phyloP scores from a whole-genome alignment of 1,140 invertebrate species.

The Bombus pascuorum region DNA sequence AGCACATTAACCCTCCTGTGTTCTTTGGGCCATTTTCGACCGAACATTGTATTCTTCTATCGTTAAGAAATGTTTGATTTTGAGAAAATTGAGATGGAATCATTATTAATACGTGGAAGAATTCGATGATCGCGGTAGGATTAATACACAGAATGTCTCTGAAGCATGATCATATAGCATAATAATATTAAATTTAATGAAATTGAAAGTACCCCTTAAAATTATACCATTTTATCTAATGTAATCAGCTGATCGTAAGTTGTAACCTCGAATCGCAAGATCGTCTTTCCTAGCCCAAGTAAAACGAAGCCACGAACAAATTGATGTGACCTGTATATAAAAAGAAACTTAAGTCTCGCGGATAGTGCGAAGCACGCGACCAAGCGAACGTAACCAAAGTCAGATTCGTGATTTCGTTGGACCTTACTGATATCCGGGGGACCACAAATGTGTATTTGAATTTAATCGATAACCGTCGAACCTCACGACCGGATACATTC shows the following conservation, averaged over 20 bases:
- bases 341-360: not conserved
- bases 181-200: no score
- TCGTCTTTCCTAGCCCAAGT: not conserved
- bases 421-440: slow-evolving; percentile 60
- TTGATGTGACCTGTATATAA: not conserved
- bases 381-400: slow-evolving; percentile 54
- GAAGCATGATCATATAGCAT: no score
- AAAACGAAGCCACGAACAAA: not conserved
- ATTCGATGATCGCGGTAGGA: no score
- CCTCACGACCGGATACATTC: slow-evolving; percentile 34
- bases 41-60: no score
- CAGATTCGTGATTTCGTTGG: slow-evolving; percentile 58
- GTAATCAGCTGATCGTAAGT: not conserved
- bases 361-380: slow-evolving; percentile 51
- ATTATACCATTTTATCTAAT: no score
- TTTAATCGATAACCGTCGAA: slow-evolving; percentile 42
- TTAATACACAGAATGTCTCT: no score
- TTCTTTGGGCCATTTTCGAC: no score
- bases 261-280: not conserved
- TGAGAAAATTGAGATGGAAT: no score
- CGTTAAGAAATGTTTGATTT: no score
- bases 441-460: slow-evolving; percentile 57
- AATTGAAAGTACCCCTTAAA: no score
- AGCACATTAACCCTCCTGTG: no score
- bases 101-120: no score